Percentiles rank a stretch among this genome's conserved stretches.
Evolutionary conservation across 2,888 invertebrate genomes (phyloP).

Genomic region (Phlogophora meticulosa): DNA sequence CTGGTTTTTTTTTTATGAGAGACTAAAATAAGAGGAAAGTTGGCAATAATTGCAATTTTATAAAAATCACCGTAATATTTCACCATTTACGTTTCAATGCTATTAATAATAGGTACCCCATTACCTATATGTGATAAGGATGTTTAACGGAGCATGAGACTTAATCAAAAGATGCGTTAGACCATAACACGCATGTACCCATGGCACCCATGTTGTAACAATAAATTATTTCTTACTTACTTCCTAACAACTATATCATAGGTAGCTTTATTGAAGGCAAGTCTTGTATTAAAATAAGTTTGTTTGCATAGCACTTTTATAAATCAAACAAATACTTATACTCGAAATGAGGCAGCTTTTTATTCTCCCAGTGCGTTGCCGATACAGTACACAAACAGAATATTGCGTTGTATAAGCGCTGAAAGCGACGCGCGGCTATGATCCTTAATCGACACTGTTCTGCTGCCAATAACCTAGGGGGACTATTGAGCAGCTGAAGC

Average conservation of each 20-base stretch:
- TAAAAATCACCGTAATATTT: not conserved
- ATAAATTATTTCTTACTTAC: too few species aligned
- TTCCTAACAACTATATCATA: too few species aligned
- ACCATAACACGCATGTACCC: not conserved
- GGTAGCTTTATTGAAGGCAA: not conserved
- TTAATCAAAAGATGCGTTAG: conserved; percentile 1
- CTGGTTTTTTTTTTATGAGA: too few species aligned
- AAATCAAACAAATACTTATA: too few species aligned
- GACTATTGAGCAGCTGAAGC: conserved; percentile 12
- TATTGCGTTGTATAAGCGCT: conserved; percentile 23
- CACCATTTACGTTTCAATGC: not conserved
- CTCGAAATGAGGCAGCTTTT: not conserved
- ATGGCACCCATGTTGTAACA: too few species aligned
- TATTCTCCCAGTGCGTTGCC: conserved; percentile 14
- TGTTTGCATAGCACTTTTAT: too few species aligned
- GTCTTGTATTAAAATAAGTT: too few species aligned
- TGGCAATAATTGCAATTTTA: not conserved
- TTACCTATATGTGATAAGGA: conserved; percentile 5
- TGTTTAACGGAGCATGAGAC: conserved; percentile 11
- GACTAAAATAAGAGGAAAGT: too few species aligned
- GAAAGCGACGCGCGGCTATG: conserved; percentile 24
- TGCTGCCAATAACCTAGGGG: conserved; percentile 18
- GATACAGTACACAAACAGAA: conserved; percentile 13
- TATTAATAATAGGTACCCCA: not conserved
- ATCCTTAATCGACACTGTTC: conserved; percentile 28